Percentiles rank a stretch among this genome's conserved stretches.
Evolutionary conservation across 2,797 vertebrate genomes (phyloP).

Genomic region (Eulemur mongoz): DNA sequence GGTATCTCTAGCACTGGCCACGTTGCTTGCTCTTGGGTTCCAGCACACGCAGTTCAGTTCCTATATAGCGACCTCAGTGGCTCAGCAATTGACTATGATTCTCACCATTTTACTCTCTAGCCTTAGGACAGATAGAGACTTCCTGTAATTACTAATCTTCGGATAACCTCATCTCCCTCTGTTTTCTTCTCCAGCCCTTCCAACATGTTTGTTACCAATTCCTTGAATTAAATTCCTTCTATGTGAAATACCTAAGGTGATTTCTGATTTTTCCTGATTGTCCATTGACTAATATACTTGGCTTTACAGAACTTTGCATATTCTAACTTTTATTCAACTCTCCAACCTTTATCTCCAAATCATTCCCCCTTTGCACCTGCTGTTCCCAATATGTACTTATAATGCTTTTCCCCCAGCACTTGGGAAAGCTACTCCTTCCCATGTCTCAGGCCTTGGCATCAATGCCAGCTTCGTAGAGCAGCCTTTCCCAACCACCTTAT

Average conservation of each 20-base stretch:
- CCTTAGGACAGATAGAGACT: background rate
- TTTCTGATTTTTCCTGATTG: constrained; percentile 3
- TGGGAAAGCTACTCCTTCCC: constrained; percentile 1
- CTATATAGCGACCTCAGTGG: background rate
- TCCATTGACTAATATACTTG: background rate
- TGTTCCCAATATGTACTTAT: background rate
- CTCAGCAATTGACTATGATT: background rate
- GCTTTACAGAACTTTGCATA: background rate
- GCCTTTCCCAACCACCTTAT: background rate
- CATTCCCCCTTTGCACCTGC: background rate
- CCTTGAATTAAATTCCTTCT: background rate
- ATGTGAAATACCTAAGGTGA: background rate
- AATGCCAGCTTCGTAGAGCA: background rate
- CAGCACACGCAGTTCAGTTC: background rate
- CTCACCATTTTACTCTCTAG: background rate
- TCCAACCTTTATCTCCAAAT: background rate
- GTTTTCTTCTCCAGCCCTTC: constrained; percentile 19
- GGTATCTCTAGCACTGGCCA: background rate
- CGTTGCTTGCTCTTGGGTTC: background rate
- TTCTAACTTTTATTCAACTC: background rate
- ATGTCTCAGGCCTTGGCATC: background rate
- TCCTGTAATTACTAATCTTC: background rate
- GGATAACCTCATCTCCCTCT: background rate
- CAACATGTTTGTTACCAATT: background rate
- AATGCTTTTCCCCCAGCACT: background rate